A percentile compares a stretch with the other conserved stretches of the same genome.
Conservation (phyloP, 2,113 vertebrate genomes). For the Mionectes macconnelli region DNA sequence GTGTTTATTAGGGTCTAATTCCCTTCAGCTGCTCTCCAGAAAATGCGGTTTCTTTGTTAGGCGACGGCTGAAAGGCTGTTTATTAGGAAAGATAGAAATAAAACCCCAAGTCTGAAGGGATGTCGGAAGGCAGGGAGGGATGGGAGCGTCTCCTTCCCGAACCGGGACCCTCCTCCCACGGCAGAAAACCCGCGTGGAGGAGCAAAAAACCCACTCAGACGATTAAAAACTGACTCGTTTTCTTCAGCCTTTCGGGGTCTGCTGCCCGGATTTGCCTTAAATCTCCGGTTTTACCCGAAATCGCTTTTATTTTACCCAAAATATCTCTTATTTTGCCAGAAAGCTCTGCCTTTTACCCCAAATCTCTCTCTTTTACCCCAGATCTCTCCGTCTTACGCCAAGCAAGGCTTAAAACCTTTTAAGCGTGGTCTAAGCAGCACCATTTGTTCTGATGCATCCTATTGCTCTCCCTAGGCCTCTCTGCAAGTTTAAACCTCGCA, state of each 20-base stretch:
- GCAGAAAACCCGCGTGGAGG: neutral
- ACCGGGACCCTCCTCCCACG: neutral
- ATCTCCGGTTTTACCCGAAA: neutral
- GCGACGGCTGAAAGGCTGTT: neutral
- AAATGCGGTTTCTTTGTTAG: neutral
- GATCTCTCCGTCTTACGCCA: neutral
- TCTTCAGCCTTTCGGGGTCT: neutral
- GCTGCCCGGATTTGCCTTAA: neutral
- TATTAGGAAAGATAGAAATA: neutral
- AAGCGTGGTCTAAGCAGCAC: neutral
- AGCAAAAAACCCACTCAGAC: neutral
- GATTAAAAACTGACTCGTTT: neutral
- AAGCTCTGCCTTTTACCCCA: neutral
- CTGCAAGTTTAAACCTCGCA: fast-evolving
- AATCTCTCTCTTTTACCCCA: neutral
- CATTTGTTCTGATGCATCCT: neutral
- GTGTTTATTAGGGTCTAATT: constrained; percentile 44
- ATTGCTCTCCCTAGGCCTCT: neutral
- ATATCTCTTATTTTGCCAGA: neutral
- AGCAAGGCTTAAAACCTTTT: neutral
- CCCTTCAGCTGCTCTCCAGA: constrained; percentile 12
- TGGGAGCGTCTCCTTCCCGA: neutral
- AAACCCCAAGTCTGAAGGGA: neutral
- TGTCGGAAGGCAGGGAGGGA: neutral
- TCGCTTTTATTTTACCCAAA: neutral